Evolutionary conservation across 2,797 vertebrate species (phyloP).

Genomic region (Lacerta bilineata): DNA sequence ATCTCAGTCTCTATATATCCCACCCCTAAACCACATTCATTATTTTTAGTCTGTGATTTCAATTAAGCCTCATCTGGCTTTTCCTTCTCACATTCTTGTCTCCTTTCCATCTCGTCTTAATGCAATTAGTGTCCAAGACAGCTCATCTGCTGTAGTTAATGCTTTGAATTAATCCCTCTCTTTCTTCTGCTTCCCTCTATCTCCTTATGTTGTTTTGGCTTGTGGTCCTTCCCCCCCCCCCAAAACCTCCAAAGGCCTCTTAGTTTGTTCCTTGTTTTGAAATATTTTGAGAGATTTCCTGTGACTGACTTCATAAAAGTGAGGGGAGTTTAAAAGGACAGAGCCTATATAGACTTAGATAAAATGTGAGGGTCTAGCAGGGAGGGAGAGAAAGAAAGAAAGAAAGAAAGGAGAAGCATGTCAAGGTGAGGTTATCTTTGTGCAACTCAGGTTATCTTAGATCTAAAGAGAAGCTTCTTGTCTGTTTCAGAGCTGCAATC

Average conservation of each 20-base stretch:
- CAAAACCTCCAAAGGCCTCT: conserved; percentile 29
- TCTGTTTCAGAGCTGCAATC: conserved; percentile 56
- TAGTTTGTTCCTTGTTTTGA: conserved; percentile 40
- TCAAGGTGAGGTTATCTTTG: conserved; percentile 56
- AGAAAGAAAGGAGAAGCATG: conserved; percentile 45
- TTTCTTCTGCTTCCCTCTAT: background rate
- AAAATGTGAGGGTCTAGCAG: conserved; percentile 40
- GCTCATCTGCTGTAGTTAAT: conserved; percentile 21
- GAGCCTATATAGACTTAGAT: conserved; percentile 35
- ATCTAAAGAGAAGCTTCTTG: conserved; percentile 63
- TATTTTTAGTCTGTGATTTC: conserved; percentile 52
- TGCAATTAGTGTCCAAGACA: conserved; percentile 41
- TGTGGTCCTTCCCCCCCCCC: conserved; percentile 10
- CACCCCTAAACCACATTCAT: conserved; percentile 28
- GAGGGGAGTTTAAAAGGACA: conserved; percentile 34
- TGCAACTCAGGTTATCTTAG: conserved; percentile 54
- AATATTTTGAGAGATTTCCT: conserved; percentile 50
- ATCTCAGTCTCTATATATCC: conserved; percentile 33
- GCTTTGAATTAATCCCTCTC: conserved; percentile 36
- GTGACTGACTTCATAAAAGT: conserved; percentile 33
- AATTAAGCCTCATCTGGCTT: conserved; percentile 36
- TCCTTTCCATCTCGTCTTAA: conserved; percentile 57
- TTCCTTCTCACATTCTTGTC: background rate
- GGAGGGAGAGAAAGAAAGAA: conserved; percentile 40
- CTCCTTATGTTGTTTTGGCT: conserved; percentile 33